Evolutionary conservation across 2,113 vertebrate species (phyloP).

Genomic region (Arothron firmamentum): DNA sequence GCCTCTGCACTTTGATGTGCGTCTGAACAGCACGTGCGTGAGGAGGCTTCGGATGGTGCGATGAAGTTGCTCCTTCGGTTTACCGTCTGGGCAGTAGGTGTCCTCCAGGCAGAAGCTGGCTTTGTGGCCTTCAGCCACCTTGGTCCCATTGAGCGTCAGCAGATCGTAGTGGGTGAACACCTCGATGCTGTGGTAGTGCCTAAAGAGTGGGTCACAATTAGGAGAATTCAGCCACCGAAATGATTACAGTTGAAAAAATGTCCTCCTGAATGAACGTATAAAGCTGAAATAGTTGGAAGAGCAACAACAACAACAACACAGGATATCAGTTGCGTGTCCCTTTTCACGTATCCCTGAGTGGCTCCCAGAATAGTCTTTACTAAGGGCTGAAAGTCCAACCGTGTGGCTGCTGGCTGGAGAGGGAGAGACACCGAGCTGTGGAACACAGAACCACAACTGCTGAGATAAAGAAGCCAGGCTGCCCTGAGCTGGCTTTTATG

Average conservation of each 20-base stretch:
- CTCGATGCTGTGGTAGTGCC: constrained; percentile 98
- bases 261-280: too few relatives aligned
- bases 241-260: not conserved
- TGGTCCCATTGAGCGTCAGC: constrained; percentile 89
- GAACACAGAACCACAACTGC: constrained; percentile 61
- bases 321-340: constrained; percentile 20
- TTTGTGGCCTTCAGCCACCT: constrained; percentile 95
- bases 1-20: constrained; percentile 21
- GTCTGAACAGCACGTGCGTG: not conserved
- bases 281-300: not conserved
- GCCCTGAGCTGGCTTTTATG: constrained; percentile 28
- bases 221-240: too few relatives aligned
- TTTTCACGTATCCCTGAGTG: constrained; percentile 14
- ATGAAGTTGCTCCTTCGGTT: not conserved
- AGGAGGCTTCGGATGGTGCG: not conserved
- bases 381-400: not conserved
- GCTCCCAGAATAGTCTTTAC: constrained; percentile 29
- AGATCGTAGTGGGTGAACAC: constrained; percentile 98
- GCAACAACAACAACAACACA: constrained; percentile 11
- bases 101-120: constrained; percentile 98
- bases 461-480: constrained; percentile 51
- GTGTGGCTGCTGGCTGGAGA: constrained; percentile 42
- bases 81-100: constrained; percentile 88
- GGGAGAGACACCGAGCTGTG: constrained; percentile 32
- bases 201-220: constrained; percentile 48